These are phyloP conservation scores for Semicossyphus pulcher DNA, from an alignment of 2,113 vertebrate species.

Conservation along the genomic window DNA sequence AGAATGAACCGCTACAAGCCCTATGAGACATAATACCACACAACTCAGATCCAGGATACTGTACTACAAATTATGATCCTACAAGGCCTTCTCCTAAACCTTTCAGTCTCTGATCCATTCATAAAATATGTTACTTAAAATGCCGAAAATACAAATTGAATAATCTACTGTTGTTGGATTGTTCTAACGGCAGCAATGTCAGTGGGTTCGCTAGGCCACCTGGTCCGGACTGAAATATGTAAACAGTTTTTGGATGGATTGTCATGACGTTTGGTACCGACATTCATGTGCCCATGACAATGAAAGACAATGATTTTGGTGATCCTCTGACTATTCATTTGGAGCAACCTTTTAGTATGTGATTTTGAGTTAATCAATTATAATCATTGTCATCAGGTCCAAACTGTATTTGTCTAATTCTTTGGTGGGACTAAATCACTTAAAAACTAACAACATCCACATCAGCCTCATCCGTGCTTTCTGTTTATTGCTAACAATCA, in stretches of 20 bases:
- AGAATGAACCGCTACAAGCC: conserved; percentile 31
- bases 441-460: no score
- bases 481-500: no score
- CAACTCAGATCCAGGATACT: background rate
- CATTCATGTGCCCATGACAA: background rate
- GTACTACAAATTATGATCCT: background rate
- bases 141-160: background rate
- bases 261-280: background rate
- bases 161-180: background rate
- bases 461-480: no score
- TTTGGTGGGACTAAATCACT: no score
- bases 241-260: background rate
- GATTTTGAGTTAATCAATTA: no score
- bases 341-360: background rate
- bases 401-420: background rate
- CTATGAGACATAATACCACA: conserved; percentile 8
- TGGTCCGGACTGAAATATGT: background rate
- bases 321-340: background rate
- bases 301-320: background rate
- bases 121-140: background rate
- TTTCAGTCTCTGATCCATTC: background rate
- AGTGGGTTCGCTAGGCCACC: background rate
- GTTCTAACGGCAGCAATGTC: no score
- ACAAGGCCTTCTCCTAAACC: background rate
- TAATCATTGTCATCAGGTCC: background rate